Evolutionary conservation across 2,113 vertebrate genomes (phyloP).

Genomic region (Heterochromis multidens): DNA sequence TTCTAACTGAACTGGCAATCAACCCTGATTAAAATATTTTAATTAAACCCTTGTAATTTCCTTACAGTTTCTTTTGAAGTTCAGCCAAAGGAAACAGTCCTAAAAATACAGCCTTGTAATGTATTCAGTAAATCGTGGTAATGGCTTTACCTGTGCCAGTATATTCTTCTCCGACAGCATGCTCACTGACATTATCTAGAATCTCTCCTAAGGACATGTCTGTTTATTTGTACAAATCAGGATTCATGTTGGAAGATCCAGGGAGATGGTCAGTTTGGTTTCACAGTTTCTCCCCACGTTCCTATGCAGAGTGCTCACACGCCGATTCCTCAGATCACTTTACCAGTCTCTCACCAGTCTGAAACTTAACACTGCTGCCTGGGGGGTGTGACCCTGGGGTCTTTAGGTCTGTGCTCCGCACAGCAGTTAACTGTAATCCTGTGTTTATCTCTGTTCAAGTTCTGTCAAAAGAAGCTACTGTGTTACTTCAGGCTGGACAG

Average conservation of each 20-base stretch:
- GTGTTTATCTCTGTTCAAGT: slow-evolving; percentile 56
- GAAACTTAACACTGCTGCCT: slow-evolving; percentile 54
- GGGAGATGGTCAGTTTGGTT: slow-evolving; percentile 41
- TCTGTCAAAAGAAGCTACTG: slow-evolving; percentile 34
- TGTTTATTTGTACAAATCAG: slow-evolving; percentile 61
- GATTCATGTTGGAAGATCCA: slow-evolving; percentile 29
- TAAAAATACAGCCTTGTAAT: not conserved
- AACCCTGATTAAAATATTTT: not conserved
- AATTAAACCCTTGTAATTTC: not conserved
- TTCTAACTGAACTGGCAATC: not conserved
- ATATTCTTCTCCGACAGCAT: not conserved
- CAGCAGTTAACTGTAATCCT: slow-evolving; percentile 55
- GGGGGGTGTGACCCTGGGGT: slow-evolving; percentile 6
- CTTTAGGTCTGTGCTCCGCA: slow-evolving; percentile 26
- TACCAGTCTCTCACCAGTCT: slow-evolving; percentile 50
- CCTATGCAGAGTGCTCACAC: not conserved
- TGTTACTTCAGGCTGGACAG: slow-evolving; percentile 3
- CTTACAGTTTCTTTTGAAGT: not conserved
- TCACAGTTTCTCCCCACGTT: slow-evolving; percentile 56
- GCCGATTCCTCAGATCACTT: slow-evolving; percentile 47
- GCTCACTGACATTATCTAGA: slow-evolving; percentile 4
- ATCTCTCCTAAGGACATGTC: not conserved
- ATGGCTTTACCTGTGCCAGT: not conserved
- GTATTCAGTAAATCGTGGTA: not conserved
- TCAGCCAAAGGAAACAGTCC: not conserved